phyloP scores from a whole-genome alignment of 1,140 invertebrate genomes.

The Trinorchestia longiramus region DNA sequence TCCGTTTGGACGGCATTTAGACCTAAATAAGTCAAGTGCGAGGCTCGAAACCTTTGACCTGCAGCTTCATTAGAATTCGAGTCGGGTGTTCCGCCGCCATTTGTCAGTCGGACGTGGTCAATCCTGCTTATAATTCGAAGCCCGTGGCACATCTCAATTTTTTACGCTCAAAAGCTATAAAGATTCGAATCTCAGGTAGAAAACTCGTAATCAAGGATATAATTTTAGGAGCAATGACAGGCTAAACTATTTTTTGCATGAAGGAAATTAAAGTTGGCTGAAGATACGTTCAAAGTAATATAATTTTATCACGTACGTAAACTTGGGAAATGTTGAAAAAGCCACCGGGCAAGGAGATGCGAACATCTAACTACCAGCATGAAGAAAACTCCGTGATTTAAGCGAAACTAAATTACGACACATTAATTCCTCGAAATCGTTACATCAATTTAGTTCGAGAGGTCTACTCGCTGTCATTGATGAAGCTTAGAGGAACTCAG shows the following conservation, averaged over 20 bases:
- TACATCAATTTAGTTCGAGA: neutral
- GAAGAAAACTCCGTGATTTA: neutral
- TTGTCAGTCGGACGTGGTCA: slow-evolving; percentile 54
- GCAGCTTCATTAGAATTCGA: slow-evolving; percentile 38
- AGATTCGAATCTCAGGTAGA: slow-evolving; percentile 41
- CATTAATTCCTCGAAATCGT: neutral
- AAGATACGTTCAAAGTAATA: neutral
- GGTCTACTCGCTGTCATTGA: neutral
- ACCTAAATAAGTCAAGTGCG: slow-evolving; percentile 50
- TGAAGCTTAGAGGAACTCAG: neutral
- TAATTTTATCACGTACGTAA: neutral
- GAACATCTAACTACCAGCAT: neutral
- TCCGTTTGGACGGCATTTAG: slow-evolving; percentile 39
- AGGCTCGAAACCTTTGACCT: slow-evolving; percentile 37
- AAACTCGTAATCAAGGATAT: slow-evolving; percentile 33
- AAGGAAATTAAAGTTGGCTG: neutral
- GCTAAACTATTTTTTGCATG: neutral
- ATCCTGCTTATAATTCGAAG: slow-evolving; percentile 51
- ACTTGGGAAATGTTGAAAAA: neutral
- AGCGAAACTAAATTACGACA: neutral
- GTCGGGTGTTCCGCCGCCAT: slow-evolving; percentile 12
- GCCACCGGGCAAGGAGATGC: neutral
- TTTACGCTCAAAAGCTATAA: slow-evolving; percentile 48
- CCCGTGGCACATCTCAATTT: slow-evolving; percentile 54
- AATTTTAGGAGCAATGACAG: slow-evolving; percentile 22